Evolutionary conservation across 2,888 invertebrate genomes (phyloP), one percentile per base, ranked within the genome.

Genomic region (Slavum lentiscoides): DNA sequence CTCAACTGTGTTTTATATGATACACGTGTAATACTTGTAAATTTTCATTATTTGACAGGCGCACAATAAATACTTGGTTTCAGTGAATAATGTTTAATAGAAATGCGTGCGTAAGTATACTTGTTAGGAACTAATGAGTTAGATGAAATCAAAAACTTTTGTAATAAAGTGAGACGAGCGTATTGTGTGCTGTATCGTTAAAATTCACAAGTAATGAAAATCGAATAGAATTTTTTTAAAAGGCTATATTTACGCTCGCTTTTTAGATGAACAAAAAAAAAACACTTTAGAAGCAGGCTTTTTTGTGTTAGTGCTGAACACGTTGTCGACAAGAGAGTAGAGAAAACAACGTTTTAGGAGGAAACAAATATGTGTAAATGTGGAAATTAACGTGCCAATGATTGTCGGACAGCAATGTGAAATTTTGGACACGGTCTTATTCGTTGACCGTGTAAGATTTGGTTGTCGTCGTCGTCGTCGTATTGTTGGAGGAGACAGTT

Each of bases 371-470:
- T 19, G 21, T 21, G 2, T 64, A 13, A 13, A 49, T 1, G 43
- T 7, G 43, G 43, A 49, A 49, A 49, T 15, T 49, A 7, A 0
- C 11, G 30, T 30, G 30, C 30, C 1, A n/a, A 19, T 53, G 21
- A 74, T 19, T 55, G 13, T 7, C 19, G 37, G 11, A 64, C 17
- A 9, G 4, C 0, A 9, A 59, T 8, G 13, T n/a, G 19, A 59
- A 15, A 59, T n/a, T 49, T 11, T 5, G n/a, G 30, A 39, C 1
- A 1, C n/a, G 49, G 17, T 53, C 49, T 15, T 13, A 80, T 64
- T 80, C 80, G 30, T 80, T 72, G 21, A 80, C 55, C 11, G 80
- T 72, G 58, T 80, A 80, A 1, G 80, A 80, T 72, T 80, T 80
- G 39, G 80, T 80, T 0, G 75, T 68, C 5, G 75, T 58, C 17